These are phyloP conservation scores for Orthosia incerta DNA, from an alignment of 2,888 invertebrate species.

Conservation along the genomic window DNA sequence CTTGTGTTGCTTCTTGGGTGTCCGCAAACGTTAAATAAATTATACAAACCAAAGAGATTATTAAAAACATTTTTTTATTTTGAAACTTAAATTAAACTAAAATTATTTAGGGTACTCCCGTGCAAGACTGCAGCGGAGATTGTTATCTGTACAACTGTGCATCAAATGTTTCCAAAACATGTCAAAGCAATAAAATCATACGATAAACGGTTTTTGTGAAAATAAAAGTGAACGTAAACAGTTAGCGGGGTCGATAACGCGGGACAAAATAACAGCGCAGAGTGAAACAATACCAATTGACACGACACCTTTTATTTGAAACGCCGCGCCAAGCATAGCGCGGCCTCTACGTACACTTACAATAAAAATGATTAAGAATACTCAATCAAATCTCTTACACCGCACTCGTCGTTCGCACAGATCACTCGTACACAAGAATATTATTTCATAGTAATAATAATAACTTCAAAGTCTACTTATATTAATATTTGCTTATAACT, in stretches of 20 bases:
- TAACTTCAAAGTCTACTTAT: constrained; percentile 50
- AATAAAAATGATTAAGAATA: constrained; percentile 50
- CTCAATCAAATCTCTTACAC: constrained; percentile 54
- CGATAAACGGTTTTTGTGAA: constrained; percentile 43
- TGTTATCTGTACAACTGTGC: constrained; percentile 55
- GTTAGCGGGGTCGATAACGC: constrained; percentile 50
- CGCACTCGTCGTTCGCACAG: constrained; percentile 41
- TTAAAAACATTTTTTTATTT: constrained; percentile 56
- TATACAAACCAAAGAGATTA: constrained; percentile 47
- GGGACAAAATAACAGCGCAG: constrained; percentile 50
- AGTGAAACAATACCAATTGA: constrained; percentile 65
- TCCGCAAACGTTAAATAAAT: constrained; percentile 36
- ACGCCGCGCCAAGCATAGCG: constrained; percentile 63
- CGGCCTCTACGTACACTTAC: constrained; percentile 53
- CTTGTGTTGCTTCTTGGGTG: constrained; percentile 31
- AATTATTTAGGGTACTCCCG: constrained; percentile 25
- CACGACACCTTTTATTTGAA: constrained; percentile 72
- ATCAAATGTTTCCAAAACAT: constrained; percentile 63
- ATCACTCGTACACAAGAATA: constrained; percentile 43
- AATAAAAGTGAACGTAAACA: constrained; percentile 54
- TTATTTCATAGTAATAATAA: constrained; percentile 43
- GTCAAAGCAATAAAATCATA: constrained; percentile 49
- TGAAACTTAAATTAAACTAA: constrained; percentile 38
- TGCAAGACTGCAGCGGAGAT: constrained; percentile 38
- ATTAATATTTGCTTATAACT: constrained; percentile 40